phyloP scores from a whole-genome alignment of 2,113 vertebrate species.

The Cairina moschata region DNA sequence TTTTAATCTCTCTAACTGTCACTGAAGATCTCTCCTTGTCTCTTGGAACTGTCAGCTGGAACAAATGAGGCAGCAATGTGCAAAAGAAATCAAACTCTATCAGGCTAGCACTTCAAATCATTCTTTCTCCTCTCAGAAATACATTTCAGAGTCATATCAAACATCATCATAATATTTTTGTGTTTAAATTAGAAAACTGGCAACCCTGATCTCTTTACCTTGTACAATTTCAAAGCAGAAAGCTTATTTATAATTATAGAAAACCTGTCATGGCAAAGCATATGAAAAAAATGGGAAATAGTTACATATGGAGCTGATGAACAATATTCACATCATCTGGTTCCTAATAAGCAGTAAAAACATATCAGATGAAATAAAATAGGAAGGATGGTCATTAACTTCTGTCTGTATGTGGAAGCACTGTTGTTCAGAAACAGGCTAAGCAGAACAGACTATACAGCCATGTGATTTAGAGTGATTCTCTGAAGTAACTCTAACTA shows the following conservation, averaged over 20 bases:
- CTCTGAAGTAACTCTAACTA: background rate
- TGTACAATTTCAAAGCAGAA: background rate
- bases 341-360: background rate
- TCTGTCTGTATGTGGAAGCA: fast-evolving
- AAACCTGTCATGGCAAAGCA: background rate
- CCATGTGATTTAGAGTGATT: background rate
- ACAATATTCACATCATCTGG: background rate
- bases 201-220: background rate
- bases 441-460: background rate
- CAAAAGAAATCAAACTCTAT: background rate
- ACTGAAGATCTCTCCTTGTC: background rate
- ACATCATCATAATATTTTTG: background rate
- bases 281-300: background rate
- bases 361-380: background rate
- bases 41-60: background rate
- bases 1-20: background rate
- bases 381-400: background rate
- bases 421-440: background rate
- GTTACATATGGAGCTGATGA: background rate
- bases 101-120: background rate
- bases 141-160: background rate
- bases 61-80: background rate
- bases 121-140: background rate
- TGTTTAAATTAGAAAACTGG: background rate
- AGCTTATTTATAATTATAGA: too few species aligned